Conservation (phyloP, 2,113 vertebrate species). For the Podarcis cretensis region DNA sequence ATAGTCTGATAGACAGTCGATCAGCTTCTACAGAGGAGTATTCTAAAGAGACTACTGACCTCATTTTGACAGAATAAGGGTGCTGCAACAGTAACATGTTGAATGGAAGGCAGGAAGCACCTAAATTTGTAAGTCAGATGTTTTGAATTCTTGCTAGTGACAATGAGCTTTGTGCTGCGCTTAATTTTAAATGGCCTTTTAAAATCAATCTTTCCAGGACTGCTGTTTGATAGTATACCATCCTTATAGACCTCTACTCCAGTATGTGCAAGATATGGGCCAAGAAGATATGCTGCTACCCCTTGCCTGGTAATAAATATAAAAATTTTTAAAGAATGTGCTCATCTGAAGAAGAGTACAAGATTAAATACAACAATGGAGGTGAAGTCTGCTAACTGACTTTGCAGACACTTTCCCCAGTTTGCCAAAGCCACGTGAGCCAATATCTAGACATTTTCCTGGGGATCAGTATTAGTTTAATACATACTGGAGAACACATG, state of each 20-base stretch:
- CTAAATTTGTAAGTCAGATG: constrained; percentile 52
- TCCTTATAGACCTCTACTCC: constrained; percentile 96
- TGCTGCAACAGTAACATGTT: constrained; percentile 52
- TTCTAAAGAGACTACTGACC: constrained; percentile 74
- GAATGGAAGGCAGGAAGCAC: constrained; percentile 43
- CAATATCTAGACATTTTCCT: not conserved
- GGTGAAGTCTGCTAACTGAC: constrained; percentile 20
- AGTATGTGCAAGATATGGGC: constrained; percentile 99
- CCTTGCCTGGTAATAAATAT: constrained; percentile 89
- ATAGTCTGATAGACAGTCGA: constrained; percentile 71
- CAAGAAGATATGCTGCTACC: constrained; percentile 99
- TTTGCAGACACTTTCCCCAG: constrained; percentile 7
- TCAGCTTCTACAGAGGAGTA: constrained; percentile 67
- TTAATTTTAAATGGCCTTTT: constrained; percentile 65
- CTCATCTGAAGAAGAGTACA: not conserved
- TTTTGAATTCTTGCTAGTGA: constrained; percentile 57
- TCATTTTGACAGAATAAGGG: constrained; percentile 68
- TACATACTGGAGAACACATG: not conserved
- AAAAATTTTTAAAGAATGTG: constrained; percentile 21
- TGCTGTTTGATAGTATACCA: constrained; percentile 99
- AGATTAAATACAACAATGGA: constrained; percentile 2
- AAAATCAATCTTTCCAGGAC: constrained; percentile 84
- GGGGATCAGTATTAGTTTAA: not conserved
- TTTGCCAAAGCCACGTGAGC: constrained; percentile 14
- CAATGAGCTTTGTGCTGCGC: constrained; percentile 57